These are phyloP conservation scores for Rugalucina vietnamica DNA, from an alignment of 2,888 invertebrate species.

Conservation along the genomic window DNA sequence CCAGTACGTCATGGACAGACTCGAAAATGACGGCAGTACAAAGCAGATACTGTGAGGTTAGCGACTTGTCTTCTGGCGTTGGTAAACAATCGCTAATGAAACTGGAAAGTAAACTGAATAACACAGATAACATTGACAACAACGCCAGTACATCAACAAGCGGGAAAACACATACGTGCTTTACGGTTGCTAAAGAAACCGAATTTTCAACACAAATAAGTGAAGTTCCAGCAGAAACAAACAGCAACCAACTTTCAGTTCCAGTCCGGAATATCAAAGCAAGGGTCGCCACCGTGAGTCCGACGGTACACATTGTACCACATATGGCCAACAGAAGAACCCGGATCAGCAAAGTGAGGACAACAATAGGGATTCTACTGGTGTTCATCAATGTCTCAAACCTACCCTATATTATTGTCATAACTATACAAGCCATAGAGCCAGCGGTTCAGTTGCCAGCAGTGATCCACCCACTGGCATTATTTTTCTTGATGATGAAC, in stretches of 20 bases:
- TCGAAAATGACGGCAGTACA: background rate
- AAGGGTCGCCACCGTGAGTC: background rate
- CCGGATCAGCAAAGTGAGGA: background rate
- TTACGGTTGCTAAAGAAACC: background rate
- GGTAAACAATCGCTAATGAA: too few species aligned
- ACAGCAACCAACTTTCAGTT: background rate
- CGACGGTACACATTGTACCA: background rate
- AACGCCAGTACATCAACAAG: too few species aligned
- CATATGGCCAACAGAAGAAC: background rate
- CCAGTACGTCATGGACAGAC: background rate
- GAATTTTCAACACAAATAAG: background rate
- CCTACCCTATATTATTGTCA: slow-evolving; percentile 8
- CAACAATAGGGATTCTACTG: slow-evolving; percentile 22
- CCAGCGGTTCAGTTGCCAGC: background rate
- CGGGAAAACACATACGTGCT: too few species aligned
- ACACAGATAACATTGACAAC: too few species aligned
- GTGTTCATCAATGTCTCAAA: slow-evolving; percentile 21
- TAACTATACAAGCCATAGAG: background rate
- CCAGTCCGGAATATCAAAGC: background rate
- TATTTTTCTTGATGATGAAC: slow-evolving; percentile 24
- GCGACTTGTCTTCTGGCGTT: too few species aligned
- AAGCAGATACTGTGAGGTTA: too few species aligned
- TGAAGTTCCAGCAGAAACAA: background rate
- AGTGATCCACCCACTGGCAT: background rate
- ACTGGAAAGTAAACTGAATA: too few species aligned